Evolutionary conservation across 2,888 invertebrate genomes (phyloP).

Genomic region (Amblyteles armatorius): DNA sequence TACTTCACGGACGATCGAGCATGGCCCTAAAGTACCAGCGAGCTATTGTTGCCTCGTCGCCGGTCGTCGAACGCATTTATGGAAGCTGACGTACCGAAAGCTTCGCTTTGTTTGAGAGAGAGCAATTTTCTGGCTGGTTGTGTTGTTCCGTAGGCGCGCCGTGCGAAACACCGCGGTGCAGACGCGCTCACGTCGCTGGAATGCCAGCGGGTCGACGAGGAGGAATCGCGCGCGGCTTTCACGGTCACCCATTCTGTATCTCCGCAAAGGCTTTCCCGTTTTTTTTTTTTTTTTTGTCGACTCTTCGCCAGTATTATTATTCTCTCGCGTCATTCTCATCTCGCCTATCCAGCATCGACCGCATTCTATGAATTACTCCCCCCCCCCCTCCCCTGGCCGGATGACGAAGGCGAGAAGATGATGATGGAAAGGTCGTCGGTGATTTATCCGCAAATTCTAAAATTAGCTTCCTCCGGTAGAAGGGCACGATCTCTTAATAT

Average conservation of each 20-base stretch:
- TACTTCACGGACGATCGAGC: conserved; percentile 65
- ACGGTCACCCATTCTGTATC: conserved; percentile 40
- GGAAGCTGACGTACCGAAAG: not conserved
- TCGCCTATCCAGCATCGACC: conserved; percentile 21
- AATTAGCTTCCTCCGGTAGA: conserved; percentile 16
- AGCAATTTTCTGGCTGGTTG: conserved; percentile 43
- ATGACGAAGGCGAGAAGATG: not conserved
- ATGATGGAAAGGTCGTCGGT: conserved; percentile 32
- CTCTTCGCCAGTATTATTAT: conserved; percentile 8
- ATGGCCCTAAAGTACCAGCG: not conserved
- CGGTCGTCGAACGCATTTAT: not conserved
- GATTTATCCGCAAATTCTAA: conserved; percentile 30
- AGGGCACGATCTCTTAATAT: conserved; percentile 9
- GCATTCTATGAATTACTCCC: conserved; percentile 48
- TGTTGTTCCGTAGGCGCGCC: conserved; percentile 16
- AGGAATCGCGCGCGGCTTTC: conserved; percentile 49
- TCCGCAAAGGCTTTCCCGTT: conserved; percentile 27
- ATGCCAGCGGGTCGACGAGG: conserved; percentile 53
- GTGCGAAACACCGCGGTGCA: not conserved
- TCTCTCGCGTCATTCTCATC: conserved; percentile 13
- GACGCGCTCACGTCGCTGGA: conserved; percentile 59
- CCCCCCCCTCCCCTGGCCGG: not conserved
- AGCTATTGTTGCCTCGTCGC: not conserved
- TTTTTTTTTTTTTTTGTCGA: conserved; percentile 8
- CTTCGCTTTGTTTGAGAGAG: conserved; percentile 22